Percentiles rank a stretch among this genome's conserved stretches.
Conservation (phyloP, 1,140 invertebrate species). For the Aphidius ervi region DNA sequence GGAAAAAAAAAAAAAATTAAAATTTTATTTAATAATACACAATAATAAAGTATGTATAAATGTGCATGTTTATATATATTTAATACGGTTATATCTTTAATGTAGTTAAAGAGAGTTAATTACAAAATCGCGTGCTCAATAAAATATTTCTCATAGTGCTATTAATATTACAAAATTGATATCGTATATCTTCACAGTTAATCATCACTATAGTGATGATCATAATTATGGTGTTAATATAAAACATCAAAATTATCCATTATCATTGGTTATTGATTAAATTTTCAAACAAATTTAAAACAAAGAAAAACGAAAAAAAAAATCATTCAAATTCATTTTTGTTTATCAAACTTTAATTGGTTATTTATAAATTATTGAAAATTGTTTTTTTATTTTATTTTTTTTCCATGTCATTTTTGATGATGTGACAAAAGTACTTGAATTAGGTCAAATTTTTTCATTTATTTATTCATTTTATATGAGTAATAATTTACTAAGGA, state of each 20-base stretch:
- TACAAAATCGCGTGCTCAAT: slow-evolving; percentile 21
- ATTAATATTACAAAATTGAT: slow-evolving; percentile 19
- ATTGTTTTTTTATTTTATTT: too few species aligned
- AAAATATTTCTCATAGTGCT: slow-evolving; percentile 13
- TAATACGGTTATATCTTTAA: background rate
- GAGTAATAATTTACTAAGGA: too few species aligned
- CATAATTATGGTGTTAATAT: slow-evolving; percentile 1
- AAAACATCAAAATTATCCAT: background rate
- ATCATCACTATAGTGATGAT: slow-evolving; percentile 20
- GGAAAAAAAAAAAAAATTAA: background rate
- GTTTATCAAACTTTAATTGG: too few species aligned
- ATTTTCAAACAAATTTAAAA: background rate
- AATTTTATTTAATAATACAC: background rate
- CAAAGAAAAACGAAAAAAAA: background rate
- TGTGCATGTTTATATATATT: background rate
- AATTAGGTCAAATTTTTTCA: too few species aligned
- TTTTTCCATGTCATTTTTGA: too few species aligned
- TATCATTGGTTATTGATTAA: too few species aligned
- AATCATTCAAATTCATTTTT: too few species aligned
- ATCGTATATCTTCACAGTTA: slow-evolving; percentile 17
- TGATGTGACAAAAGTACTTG: too few species aligned
- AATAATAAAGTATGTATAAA: too few species aligned
- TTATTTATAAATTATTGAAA: too few species aligned
- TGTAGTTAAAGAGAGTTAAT: slow-evolving; percentile 13
- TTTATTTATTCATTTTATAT: too few species aligned